Base-by-base conservation (phyloP, 2,797 vertebrate species). In the Enteromius anoplus region DNA sequence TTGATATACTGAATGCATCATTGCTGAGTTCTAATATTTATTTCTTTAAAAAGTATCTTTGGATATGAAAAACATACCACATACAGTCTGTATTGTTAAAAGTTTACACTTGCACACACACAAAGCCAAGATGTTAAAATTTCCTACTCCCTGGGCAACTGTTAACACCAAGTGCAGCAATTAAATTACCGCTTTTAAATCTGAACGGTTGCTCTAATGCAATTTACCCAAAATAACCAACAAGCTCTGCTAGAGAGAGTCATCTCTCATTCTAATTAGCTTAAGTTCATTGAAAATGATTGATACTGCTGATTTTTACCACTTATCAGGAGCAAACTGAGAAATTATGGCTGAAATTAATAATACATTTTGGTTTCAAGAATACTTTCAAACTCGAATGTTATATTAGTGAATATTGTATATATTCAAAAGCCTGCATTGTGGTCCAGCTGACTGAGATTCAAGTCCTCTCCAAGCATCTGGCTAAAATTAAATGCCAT, bases 151-250 rank as follows among this genome's bases (percentile, higher is more conserved):
- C 14, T 65, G 29, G 32, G 45, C 69, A 49, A 81, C 29, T 47
- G 55, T 72, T 62, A 65, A 49, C 53, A 47, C 84, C 58, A 85
- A 82, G 29, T 73, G 17, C 32, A 60, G 40, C 86, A 81, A 87
- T 88, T 86, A 26, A 81, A 88, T 86, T 84, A 85, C 78, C n/a
- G 12, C 45, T 60, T 75, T 80, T 75, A 85, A 69, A 75, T 78
- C 81, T 81, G 83, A 53, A 68, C 17, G n/a, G n/a, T 51, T 2
- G 42, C 29, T 85, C 34, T 86, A 86, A 87, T 88, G 71, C 60
- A 85, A 85, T 87, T 75, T 53, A 80, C 81, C 60, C 62, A 66
- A 86, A 88, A 85, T 85, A 85, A 84, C 69, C 37, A 75, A 37
- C 40, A 77, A 53, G 77, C 69, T 55, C 75, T 42, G 37, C 26